A percentile compares a stretch with the other conserved stretches of the same genome.
Evolutionary conservation across 2,797 vertebrate species (phyloP).

Genomic region (Triplophysa bombifrons): DNA sequence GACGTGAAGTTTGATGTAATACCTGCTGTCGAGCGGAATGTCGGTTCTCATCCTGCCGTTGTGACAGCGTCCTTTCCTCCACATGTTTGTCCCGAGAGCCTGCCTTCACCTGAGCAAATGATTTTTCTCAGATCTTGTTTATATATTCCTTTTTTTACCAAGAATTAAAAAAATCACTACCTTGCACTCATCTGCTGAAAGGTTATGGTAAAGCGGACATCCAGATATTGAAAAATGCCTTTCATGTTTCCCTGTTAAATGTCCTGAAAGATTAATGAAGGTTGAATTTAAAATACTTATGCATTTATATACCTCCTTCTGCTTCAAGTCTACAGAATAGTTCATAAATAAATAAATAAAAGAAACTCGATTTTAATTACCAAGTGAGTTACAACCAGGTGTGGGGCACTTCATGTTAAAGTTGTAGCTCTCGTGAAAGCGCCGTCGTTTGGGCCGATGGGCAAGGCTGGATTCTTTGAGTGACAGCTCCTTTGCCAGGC

Average conservation of each 20-base stretch:
- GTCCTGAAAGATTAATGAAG: constrained; percentile 74
- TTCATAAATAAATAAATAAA: background rate
- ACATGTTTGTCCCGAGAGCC: constrained; percentile 93
- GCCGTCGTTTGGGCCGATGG: constrained; percentile 92
- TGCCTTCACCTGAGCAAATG: constrained; percentile 82
- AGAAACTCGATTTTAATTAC: constrained; percentile 64
- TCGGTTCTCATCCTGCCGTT: constrained; percentile 96
- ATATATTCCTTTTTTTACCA: background rate
- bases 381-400: constrained; percentile 94
- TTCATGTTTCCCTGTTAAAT: constrained; percentile 94
- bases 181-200: constrained; percentile 98
- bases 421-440: constrained; percentile 98
- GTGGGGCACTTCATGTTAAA: constrained; percentile 99
- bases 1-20: constrained; percentile 1
- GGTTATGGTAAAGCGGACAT: constrained; percentile 95
- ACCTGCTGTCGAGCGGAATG: constrained; percentile 95
- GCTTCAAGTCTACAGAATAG: background rate
- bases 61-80: constrained; percentile 87
- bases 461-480: constrained; percentile 94
- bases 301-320: background rate
- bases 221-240: constrained; percentile 98
- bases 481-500: constrained; percentile 93
- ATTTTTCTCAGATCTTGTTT: background rate
- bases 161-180: constrained; percentile 67
- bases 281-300: background rate